Conservation (phyloP, 2,888 invertebrate species). For the Beris morrisii region DNA sequence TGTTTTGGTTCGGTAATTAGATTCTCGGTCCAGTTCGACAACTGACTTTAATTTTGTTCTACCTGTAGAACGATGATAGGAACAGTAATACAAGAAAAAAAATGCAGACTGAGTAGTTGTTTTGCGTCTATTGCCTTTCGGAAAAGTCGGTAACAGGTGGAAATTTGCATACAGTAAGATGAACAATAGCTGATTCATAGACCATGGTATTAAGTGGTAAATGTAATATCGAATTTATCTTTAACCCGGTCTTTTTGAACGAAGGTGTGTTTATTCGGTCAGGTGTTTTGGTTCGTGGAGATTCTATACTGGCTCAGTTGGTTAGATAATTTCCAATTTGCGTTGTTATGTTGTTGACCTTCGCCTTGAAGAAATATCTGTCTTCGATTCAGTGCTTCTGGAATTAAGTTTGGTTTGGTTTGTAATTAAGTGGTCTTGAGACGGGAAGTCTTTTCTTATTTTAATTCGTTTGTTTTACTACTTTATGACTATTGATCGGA, state of each 20-base stretch:
- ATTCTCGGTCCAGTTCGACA: not conserved
- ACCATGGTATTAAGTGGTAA: not conserved
- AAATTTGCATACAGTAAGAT: slow-evolving; percentile 9
- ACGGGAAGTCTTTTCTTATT: no score
- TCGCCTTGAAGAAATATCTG: slow-evolving; percentile 13
- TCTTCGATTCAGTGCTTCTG: slow-evolving; percentile 3
- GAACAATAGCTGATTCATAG: not conserved
- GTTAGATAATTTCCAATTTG: slow-evolving; percentile 9
- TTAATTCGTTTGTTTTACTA: no score
- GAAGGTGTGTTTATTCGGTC: slow-evolving; percentile 5
- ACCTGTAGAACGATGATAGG: not conserved
- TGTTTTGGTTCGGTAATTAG: slow-evolving; percentile 27
- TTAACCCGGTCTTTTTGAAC: not conserved
- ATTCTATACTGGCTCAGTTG: not conserved
- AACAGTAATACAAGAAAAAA: not conserved
- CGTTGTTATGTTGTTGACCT: slow-evolving; percentile 10
- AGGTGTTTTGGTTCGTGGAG: slow-evolving; percentile 3
- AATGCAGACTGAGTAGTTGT: not conserved
- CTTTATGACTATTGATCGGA: no score
- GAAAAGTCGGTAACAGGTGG: slow-evolving; percentile 4
- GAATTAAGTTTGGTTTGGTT: not conserved
- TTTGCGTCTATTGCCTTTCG: not conserved
- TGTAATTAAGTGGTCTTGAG: no score
- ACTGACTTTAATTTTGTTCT: not conserved
- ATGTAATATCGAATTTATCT: no score